These are phyloP conservation scores for Danaus chrysippus DNA, from an alignment of 2,888 invertebrate species.

Conservation along the genomic window DNA sequence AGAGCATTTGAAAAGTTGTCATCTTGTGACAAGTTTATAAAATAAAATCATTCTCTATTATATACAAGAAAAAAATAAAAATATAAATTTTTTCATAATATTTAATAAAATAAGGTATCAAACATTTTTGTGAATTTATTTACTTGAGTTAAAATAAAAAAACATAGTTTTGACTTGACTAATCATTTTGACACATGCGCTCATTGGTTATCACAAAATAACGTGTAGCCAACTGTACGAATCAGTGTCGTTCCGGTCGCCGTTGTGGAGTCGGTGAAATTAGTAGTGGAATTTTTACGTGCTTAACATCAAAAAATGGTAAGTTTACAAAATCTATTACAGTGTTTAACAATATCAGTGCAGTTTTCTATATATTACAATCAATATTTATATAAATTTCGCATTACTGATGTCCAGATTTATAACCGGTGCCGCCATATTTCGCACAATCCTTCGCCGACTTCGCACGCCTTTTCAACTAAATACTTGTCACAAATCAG, in stretches of 20 bases:
- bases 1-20: conserved; percentile 55
- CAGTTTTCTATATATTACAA: conserved; percentile 46
- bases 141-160: conserved; percentile 33
- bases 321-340: conserved; percentile 68
- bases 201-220: conserved; percentile 63
- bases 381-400: conserved; percentile 39
- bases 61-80: not conserved
- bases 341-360: conserved; percentile 57
- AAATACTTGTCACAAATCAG: conserved; percentile 73
- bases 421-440: conserved; percentile 77
- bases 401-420: conserved; percentile 51
- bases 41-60: conserved; percentile 18
- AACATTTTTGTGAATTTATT: conserved; percentile 14
- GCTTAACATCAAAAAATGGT: conserved; percentile 78
- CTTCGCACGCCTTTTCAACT: conserved; percentile 74
- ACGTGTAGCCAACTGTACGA: conserved; percentile 69
- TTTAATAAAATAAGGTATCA: conserved; percentile 19
- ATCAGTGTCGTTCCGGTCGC: conserved; percentile 76
- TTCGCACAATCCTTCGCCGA: conserved; percentile 68
- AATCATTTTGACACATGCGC: conserved; percentile 74
- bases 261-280: conserved; percentile 75
- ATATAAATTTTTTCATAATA: conserved; percentile 9
- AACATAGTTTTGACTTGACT: conserved; percentile 50
- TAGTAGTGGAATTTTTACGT: conserved; percentile 76
- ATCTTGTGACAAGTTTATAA: conserved; percentile 37